phyloP scores from a whole-genome alignment of 2,888 invertebrate species.

The Epirrhoe tristata region DNA sequence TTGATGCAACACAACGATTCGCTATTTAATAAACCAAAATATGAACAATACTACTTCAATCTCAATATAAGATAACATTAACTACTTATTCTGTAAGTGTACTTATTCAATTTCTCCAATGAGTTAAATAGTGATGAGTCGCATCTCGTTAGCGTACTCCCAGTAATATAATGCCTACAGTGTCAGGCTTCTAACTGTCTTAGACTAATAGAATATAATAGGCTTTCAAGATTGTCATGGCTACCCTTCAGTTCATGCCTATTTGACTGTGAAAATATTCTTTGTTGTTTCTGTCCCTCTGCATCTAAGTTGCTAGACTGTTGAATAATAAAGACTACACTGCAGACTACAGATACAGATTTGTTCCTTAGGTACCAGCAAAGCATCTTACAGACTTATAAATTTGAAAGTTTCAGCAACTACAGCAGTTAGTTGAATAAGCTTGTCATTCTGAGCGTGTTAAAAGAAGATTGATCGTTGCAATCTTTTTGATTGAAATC shows the following conservation, averaged over 20 bases:
- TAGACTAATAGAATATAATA: constrained; percentile 5
- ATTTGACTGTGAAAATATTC: constrained; percentile 4
- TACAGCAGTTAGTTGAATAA: not conserved
- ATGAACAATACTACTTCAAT: no score
- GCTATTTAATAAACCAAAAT: no score
- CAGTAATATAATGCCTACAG: constrained; percentile 1
- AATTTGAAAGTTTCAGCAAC: not conserved
- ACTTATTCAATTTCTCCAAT: not conserved
- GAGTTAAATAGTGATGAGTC: not conserved
- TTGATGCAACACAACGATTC: no score
- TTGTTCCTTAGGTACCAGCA: not conserved
- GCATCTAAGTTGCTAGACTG: not conserved
- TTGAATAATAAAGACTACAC: not conserved
- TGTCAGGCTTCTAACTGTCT: constrained; percentile 11
- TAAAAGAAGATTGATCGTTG: not conserved
- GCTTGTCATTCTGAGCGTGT: not conserved
- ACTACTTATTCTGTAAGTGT: not conserved
- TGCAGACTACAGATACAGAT: not conserved
- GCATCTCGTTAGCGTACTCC: not conserved
- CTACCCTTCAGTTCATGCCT: not conserved
- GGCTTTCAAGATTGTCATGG: constrained; percentile 14
- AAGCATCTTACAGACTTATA: not conserved
- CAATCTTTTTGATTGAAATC: no score
- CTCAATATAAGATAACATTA: no score
- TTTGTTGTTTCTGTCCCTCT: not conserved